Base-by-base conservation (phyloP, 35 echinoderm and acorn worm genomes). In the Heliocidaris erythrogramma region DNA sequence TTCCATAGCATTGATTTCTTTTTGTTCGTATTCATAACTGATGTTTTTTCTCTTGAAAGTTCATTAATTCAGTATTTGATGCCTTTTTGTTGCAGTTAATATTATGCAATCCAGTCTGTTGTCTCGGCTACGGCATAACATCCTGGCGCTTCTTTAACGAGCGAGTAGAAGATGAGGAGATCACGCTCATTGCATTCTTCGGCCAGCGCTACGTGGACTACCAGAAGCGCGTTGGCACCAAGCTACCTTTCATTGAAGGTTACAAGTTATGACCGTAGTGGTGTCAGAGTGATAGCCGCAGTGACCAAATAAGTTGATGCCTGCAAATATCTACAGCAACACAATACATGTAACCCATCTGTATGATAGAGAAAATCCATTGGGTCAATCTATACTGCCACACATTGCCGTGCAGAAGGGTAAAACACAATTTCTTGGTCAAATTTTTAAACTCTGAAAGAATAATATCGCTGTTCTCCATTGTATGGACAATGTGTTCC, bases 121-220 rank as follows among this genome's bases (percentile, higher is more conserved):
- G 96, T 14, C 49, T 99, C 5, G 98, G 85, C 31, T 99, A 97
- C 94, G 96, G 97, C 13, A 30, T 97, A 8, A 96, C 98, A 94
- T 99, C 98, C 13, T 99, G 98, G 98, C 65, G 96, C 50, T 99
- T 99, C 84, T 99, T 99, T 88, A 99, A 97, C 24, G 98, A 96
- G 90, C 93, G 98, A 27, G 95, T 99, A 4, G 98, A 97, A 85
- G 98, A 99, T 42, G 98, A 99, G 93, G 98, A 99, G 93, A 97
- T 99, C 5, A 97, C 97, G 10, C 92, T 99, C 2, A 30, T 99
- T 0, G 96, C 97, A 30, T 99, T 99, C 94, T 99, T 99, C 48
- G 98, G 98, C 14, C 97, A 99, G 49, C 95, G 96, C 17, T 99
- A 99, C 86, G 47, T 99, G 24, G 95, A 97, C 24, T 99, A 99